Conservation (phyloP, 2,888 invertebrate species). For the Caenorhabditis angaria region DNA sequence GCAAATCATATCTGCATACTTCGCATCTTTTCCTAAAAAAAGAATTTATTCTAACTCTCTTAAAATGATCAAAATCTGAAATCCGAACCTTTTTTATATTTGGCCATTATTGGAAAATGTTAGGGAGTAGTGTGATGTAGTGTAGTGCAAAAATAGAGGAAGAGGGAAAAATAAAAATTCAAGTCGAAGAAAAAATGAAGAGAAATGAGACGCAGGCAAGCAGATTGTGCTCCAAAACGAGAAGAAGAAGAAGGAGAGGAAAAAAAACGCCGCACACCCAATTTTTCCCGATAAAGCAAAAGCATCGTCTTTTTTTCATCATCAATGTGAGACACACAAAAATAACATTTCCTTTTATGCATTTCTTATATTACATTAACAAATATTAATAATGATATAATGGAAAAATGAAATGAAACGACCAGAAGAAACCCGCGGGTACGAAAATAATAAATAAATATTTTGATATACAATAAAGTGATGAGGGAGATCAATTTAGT, state of each 20-base stretch:
- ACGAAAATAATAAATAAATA: neutral
- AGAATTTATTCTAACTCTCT: neutral
- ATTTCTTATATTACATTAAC: constrained; percentile 1
- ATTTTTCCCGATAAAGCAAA: constrained; percentile 1
- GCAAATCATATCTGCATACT: constrained; percentile 55
- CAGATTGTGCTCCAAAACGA: neutral
- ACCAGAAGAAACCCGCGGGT: neutral
- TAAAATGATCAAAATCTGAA: neutral
- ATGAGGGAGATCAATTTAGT: neutral
- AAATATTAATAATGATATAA: constrained; percentile 1
- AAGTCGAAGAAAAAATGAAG: constrained; percentile 6
- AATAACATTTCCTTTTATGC: neutral
- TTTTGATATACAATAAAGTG: neutral
- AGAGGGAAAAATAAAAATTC: neutral
- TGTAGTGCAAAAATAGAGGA: neutral
- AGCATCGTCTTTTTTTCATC: neutral
- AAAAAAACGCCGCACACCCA: too few species aligned
- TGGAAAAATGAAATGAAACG: neutral
- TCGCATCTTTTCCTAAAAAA: constrained; percentile 60
- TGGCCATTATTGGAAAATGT: constrained; percentile 44
- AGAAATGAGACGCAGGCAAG: constrained; percentile 10
- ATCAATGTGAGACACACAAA: too few species aligned
- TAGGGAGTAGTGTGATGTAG: too few species aligned
- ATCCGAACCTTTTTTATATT: constrained; percentile 56
- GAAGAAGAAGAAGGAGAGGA: neutral